Evolutionary conservation across 2,797 vertebrate genomes (phyloP), one percentile per base, ranked within the genome.

Genomic region (Stomatorhinus walkeri): DNA sequence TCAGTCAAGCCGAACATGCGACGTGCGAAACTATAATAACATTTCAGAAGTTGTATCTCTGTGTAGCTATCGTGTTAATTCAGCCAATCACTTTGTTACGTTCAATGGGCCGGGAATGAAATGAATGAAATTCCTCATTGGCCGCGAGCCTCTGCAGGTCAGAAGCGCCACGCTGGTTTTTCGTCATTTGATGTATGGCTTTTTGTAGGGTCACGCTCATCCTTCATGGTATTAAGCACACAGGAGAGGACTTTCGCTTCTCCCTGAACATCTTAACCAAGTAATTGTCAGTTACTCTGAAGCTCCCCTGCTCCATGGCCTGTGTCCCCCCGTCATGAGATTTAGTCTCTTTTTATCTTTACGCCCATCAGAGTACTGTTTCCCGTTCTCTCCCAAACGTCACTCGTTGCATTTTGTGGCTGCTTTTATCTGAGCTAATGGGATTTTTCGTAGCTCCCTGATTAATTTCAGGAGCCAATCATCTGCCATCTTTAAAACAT

Each of bases 401-500:
- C 81, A 24, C n/a, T 28, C 81, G 51, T 28, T 85, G 81, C 48
- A 28, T 85, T 51, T 85, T n/a, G 22, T 24, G 19, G 19, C 19
- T 85, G 8, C 43, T 85, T 85, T 85, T 51, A 49, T 85, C 46
- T 1, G 3, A 51, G 46, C 43, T 46, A 85, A 85, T 85, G 7
- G 81, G 46, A 85, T 85, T 85, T 49, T 85, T 48, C 16, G 22
- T 51, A 24, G n/a, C 81, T 85, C 43, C n/a, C 48, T 51, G 43
- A 51, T 85, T 85, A 85, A 85, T 85, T 85, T 51, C 81, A 85
- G 43, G 81, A 85, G 81, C 43, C 46, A 51, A 85, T 85, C 43
- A 81, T 48, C 81, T 85, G 81, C 46, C 48, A 85, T 51, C n/a
- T 85, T 48, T 85, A 51, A 85, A 85, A 85, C 81, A 85, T 85